Conservation (phyloP, 1,140 invertebrate species). For the Elysia chlorotica region DNA sequence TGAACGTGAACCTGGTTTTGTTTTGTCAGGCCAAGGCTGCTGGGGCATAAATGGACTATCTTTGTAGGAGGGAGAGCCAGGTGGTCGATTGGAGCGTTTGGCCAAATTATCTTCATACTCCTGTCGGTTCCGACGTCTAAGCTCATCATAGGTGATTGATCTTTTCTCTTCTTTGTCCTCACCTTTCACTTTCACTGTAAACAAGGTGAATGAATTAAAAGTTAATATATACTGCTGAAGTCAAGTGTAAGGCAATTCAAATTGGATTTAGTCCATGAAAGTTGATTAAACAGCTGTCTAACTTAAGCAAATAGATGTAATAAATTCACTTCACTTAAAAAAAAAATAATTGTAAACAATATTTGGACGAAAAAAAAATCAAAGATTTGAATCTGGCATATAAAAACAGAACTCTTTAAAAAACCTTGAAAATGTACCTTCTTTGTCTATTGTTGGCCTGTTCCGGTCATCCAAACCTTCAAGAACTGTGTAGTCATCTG, state of each 20-base stretch:
- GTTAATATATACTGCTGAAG: no score
- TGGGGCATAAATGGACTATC: conserved; percentile 2
- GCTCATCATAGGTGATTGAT: conserved; percentile 14
- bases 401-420: neutral
- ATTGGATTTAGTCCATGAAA: no score
- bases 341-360: neutral
- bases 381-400: neutral
- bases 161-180: neutral
- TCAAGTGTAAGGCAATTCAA: no score
- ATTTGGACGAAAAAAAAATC: neutral
- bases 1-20: no score
- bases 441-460: conserved; percentile 4
- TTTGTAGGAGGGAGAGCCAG: conserved; percentile 3
- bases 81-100: neutral
- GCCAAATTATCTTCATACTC: conserved; percentile 13
- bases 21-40: conserved; percentile 7
- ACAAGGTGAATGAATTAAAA: no score
- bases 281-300: no score
- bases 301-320: no score
- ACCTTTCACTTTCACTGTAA: no score
- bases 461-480: conserved; percentile 19
- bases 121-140: conserved; percentile 13
- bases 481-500: conserved; percentile 3
- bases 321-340: conserved; percentile 18
- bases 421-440: conserved; percentile 1